phyloP scores from a whole-genome alignment of 2,797 vertebrate genomes.

The Pseudochaenichthys georgianus region DNA sequence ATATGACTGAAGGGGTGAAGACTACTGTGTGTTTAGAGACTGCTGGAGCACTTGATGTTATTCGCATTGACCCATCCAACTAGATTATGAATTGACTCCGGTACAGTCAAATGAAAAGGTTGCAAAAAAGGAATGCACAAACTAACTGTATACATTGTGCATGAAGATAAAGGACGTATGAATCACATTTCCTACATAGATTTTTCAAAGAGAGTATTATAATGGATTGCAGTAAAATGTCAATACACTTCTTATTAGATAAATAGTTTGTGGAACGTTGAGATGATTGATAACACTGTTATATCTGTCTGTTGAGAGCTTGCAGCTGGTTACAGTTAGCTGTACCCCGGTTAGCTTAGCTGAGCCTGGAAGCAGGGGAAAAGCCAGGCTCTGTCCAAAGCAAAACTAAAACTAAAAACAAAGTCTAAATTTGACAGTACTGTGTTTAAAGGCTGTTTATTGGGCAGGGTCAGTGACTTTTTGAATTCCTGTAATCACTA shows the following conservation, averaged over 20 bases:
- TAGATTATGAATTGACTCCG: conserved; percentile 16
- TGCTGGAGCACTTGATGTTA: conserved; percentile 35
- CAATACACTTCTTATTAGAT: neutral
- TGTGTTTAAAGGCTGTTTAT: neutral
- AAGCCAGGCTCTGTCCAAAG: too few species aligned
- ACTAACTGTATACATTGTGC: neutral
- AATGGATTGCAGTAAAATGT: neutral
- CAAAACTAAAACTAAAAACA: neutral
- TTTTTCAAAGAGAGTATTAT: neutral
- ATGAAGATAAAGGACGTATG: conserved; percentile 15
- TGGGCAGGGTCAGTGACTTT: neutral
- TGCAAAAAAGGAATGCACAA: neutral
- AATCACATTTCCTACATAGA: neutral
- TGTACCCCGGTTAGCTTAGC: neutral
- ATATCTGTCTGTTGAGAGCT: neutral
- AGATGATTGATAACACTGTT: neutral
- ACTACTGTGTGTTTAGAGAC: conserved; percentile 21
- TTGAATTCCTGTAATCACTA: neutral
- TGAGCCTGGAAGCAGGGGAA: neutral
- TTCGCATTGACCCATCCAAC: conserved; percentile 39
- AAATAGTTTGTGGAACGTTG: neutral
- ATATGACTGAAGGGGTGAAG: conserved; percentile 24
- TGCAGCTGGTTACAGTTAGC: too few species aligned
- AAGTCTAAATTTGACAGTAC: neutral
- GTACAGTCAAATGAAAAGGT: conserved; percentile 25